Evolutionary conservation across 2,113 vertebrate genomes (phyloP).

Genomic region (Barnardius zonarius): DNA sequence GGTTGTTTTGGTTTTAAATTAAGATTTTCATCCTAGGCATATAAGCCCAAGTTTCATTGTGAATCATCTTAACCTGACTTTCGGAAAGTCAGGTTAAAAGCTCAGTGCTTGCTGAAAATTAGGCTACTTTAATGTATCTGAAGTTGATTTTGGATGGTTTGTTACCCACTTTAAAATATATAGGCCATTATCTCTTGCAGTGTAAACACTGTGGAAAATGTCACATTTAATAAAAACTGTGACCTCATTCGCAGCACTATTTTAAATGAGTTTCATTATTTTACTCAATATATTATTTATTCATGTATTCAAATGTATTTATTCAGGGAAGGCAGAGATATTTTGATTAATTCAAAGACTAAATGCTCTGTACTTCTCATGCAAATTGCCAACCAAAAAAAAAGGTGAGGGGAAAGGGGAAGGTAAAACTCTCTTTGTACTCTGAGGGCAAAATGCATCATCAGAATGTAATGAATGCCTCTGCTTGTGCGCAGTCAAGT

Average conservation of each 20-base stretch:
- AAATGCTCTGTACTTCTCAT: constrained; percentile 38
- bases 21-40: no score
- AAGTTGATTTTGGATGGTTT: constrained; percentile 27
- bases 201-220: constrained; percentile 50
- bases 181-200: constrained; percentile 25
- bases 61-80: not conserved
- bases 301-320: constrained; percentile 54
- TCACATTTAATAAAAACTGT: constrained; percentile 50
- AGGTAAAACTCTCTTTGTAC: constrained; percentile 7
- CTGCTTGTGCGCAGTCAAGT: not conserved
- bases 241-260: constrained; percentile 16
- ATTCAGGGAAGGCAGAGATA: constrained; percentile 30
- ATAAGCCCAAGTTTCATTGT: not conserved
- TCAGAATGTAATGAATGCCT: not conserved
- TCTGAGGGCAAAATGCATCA: constrained; percentile 2
- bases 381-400: not conserved
- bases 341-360: constrained; percentile 58
- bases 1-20: no score
- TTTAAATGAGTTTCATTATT: constrained; percentile 47
- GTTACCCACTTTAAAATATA: constrained; percentile 30
- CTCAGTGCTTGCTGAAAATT: constrained; percentile 10
- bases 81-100: not conserved
- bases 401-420: not conserved
- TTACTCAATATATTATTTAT: constrained; percentile 45
- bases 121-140: not conserved